Conservation (phyloP, 53 echinoderm and acorn worm species). For the Antedon mediterranea region DNA sequence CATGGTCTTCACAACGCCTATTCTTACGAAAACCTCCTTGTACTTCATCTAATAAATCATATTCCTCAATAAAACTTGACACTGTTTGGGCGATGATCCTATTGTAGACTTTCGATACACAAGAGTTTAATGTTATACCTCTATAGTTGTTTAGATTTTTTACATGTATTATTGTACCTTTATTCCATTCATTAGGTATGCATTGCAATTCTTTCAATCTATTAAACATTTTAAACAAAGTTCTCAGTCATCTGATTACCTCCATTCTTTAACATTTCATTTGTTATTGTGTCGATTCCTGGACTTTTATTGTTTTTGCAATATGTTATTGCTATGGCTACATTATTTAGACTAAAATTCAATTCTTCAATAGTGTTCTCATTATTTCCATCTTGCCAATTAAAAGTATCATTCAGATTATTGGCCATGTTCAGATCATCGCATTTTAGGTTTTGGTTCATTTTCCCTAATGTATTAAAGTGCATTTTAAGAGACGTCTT, state of each 20-base stretch:
- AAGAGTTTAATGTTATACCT: background rate
- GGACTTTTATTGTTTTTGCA: background rate
- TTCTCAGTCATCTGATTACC: background rate
- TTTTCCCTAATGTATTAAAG: background rate
- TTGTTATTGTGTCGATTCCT: background rate
- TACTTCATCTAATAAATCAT: background rate
- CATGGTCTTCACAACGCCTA: background rate
- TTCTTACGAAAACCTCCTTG: background rate
- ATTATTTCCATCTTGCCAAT: background rate
- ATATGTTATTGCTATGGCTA: background rate
- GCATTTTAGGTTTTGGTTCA: background rate
- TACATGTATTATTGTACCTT: background rate
- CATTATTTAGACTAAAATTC: background rate
- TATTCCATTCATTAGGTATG: background rate
- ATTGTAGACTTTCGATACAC: background rate
- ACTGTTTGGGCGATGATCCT: background rate
- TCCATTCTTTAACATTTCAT: background rate
- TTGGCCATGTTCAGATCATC: background rate
- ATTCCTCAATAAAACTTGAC: background rate
- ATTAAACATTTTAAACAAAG: background rate
- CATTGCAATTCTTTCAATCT: background rate
- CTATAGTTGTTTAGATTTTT: background rate
- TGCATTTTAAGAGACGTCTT: background rate
- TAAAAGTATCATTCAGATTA: background rate
- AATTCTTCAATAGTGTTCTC: background rate